These are phyloP conservation scores for Pelobates fuscus DNA, from an alignment of 2,113 vertebrate genomes.

Conservation along the genomic window DNA sequence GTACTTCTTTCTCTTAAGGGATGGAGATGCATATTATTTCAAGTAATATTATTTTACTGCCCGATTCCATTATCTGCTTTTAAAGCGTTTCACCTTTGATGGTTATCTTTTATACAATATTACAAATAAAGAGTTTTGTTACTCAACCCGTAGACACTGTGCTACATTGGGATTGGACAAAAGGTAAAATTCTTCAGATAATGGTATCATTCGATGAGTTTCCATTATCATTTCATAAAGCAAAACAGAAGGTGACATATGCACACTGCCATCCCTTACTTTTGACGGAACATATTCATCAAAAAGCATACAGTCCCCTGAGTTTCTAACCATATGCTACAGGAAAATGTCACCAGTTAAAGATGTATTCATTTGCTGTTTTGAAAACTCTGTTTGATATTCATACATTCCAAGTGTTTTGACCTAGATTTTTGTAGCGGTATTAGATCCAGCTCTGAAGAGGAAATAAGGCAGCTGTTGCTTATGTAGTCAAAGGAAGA, in stretches of 20 bases:
- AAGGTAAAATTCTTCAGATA: constrained; percentile 66
- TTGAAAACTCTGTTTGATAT: constrained; percentile 93
- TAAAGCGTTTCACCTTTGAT: constrained; percentile 58
- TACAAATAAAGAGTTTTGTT: constrained; percentile 56
- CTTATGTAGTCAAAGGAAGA: constrained; percentile 82
- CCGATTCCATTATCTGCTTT: constrained; percentile 53
- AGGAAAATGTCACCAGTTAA: constrained; percentile 98
- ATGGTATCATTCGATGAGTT: constrained; percentile 67
- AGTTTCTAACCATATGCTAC: constrained; percentile 91
- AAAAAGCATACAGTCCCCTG: constrained; percentile 93
- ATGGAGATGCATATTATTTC: constrained; percentile 55
- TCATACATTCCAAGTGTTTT: constrained; percentile 88
- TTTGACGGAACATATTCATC: constrained; percentile 91
- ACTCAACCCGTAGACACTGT: constrained; percentile 55
- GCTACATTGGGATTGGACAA: constrained; percentile 61
- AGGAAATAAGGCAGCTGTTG: constrained; percentile 84
- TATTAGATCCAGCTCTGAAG: constrained; percentile 79
- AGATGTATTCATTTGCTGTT: constrained; percentile 94
- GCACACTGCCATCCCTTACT: constrained; percentile 81
- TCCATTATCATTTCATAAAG: constrained; percentile 94
- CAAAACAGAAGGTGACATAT: constrained; percentile 91
- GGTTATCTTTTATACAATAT: constrained; percentile 56
- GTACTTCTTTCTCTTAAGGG: constrained; percentile 58
- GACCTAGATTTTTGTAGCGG: constrained; percentile 80
- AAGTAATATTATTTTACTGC: constrained; percentile 13